Conservation (phyloP, 2,888 invertebrate genomes). For the Alentia gelatinosa region DNA sequence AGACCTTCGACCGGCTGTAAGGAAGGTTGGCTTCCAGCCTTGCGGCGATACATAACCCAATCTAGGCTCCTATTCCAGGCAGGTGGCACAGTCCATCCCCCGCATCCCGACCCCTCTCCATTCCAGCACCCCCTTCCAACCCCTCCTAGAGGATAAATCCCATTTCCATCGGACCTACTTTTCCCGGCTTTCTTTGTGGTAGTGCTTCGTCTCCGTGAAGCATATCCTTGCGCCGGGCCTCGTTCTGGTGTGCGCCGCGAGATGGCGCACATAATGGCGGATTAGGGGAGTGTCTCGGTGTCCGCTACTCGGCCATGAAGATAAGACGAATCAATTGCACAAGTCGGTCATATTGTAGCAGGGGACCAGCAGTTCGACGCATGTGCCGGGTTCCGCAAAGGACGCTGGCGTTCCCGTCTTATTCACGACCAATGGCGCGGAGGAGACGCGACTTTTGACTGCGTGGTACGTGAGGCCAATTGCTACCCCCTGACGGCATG, state of each 20-base stretch:
- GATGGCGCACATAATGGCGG: background rate
- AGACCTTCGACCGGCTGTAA: background rate
- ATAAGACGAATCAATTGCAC: conserved; percentile 15
- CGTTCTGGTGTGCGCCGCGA: background rate
- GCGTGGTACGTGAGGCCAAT: too few relatives aligned
- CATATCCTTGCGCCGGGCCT: background rate
- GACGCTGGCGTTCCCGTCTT: too few relatives aligned
- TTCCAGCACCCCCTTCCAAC: background rate
- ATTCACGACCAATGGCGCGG: too few relatives aligned
- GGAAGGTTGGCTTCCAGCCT: background rate
- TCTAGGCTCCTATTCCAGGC: background rate
- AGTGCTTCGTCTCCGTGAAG: background rate
- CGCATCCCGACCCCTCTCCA: background rate
- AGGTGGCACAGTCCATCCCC: background rate
- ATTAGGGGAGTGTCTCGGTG: background rate
- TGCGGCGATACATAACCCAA: background rate
- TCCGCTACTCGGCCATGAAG: conserved; percentile 3
- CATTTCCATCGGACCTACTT: background rate
- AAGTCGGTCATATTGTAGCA: conserved; percentile 4
- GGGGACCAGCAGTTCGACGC: too few relatives aligned
- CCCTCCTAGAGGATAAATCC: background rate
- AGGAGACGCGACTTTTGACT: too few relatives aligned
- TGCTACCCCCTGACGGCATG: too few relatives aligned
- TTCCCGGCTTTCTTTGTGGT: background rate
- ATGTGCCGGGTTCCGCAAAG: too few relatives aligned